A percentile compares a stretch with the other conserved stretches of the same genome.
Evolutionary conservation across 2,888 invertebrate genomes (phyloP).

Genomic region (Cinara cedri): DNA sequence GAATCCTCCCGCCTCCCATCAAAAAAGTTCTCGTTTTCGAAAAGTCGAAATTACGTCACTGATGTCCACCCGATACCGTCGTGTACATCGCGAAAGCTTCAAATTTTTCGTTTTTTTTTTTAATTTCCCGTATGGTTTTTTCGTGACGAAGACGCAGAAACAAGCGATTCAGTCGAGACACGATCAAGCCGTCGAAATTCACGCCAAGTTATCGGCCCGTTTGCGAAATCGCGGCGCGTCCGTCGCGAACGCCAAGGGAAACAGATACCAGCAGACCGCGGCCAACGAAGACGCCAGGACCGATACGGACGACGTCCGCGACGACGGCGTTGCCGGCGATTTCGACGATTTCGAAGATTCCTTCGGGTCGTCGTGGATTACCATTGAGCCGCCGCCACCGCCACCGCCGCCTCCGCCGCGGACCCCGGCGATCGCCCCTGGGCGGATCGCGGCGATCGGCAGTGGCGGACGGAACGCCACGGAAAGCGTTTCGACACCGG

Average conservation of each 20-base stretch:
- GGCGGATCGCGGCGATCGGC: not conserved
- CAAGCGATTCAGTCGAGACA: not conserved
- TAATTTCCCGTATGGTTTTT: too few species aligned
- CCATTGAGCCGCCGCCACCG: too few species aligned
- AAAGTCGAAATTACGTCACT: too few species aligned
- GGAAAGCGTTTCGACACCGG: not conserved
- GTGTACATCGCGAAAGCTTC: too few species aligned
- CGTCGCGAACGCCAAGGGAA: not conserved
- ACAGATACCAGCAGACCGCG: too few species aligned
- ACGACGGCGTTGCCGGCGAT: not conserved
- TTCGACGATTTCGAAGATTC: not conserved
- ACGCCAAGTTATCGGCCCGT: too few species aligned
- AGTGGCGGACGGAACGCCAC: not conserved
- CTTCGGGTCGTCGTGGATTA: not conserved
- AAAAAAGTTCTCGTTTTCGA: too few species aligned
- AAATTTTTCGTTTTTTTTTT: too few species aligned
- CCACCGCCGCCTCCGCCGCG: too few species aligned
- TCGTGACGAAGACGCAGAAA: not conserved
- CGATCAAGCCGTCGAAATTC: not conserved
- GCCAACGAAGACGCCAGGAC: not conserved
- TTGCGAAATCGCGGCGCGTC: not conserved
- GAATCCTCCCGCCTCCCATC: too few species aligned
- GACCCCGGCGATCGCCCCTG: too few species aligned
- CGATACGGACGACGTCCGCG: not conserved
- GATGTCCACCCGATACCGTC: too few species aligned